Base-by-base conservation (phyloP, 2,888 invertebrate species). In the Heliconius ismenius region DNA sequence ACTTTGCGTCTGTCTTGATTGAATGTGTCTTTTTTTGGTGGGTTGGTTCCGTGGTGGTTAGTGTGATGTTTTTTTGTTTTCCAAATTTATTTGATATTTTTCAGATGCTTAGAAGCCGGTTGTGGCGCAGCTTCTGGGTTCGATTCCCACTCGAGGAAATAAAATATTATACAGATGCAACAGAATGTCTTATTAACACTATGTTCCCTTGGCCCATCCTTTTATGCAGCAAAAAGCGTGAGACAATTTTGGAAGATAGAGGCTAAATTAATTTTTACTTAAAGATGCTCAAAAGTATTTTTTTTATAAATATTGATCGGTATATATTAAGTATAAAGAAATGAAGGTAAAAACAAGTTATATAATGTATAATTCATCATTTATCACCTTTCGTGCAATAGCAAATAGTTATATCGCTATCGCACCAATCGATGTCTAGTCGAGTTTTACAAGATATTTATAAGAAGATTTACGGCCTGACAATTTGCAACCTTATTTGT, bases 1-100 rank as follows among this genome's bases (percentile, higher is more conserved):
- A 77, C 78, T 78, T 49, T 43, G n/a, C 32, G 65, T 79, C 72
- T n/a, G 70, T 79, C 77, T 79, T 76, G 67, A 77, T 79, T 76
- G 76, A 69, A 76, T 32, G 58, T 18, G 58, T 74, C 60, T 76
- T 77, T 73, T 79, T 74, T 49, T 62, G n/a, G n/a, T 26, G 13
- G 39, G 7, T 64, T 49, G 68, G 63, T 68, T 32, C 58, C 43
- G n/a, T 15, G 28, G 69, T 76, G 3, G 28, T 28, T 28, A 28
- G 4, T 26, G 4, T 28, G 32, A 32, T 67, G 39, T 28, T 15
- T 43, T 43, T 15, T 49, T 18, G 15, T 49, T 49, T 18, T 49
- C 1, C 0, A 11, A 2, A 49, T 49, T 49, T 18, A 18, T 49
- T 18, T 49, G 49, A 18, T 49, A 49, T 18, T 18, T 49, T 49